These are phyloP conservation scores for Drosophila melanosoma DNA, from an alignment of 2,888 invertebrate genomes.

Conservation along the genomic window DNA sequence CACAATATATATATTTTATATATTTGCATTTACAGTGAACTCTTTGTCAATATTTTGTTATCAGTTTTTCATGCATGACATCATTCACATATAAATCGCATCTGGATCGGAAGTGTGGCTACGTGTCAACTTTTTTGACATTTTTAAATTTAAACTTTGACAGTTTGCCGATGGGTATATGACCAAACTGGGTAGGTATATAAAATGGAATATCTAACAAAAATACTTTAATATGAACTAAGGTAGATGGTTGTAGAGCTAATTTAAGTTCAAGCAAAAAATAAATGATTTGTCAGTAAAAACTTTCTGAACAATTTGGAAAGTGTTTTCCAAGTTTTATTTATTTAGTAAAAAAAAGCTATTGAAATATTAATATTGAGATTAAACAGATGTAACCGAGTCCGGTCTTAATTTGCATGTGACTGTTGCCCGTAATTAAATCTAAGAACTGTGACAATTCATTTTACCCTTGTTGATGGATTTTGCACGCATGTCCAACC, in stretches of 20 bases:
- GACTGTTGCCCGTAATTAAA: slow-evolving; percentile 80
- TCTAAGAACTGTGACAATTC: slow-evolving; percentile 80
- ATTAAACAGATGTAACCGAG: slow-evolving; percentile 14
- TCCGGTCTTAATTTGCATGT: slow-evolving; percentile 68
- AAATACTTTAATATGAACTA: slow-evolving; percentile 18
- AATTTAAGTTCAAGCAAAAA: not conserved
- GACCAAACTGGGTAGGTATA: not conserved
- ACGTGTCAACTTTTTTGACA: slow-evolving; percentile 77
- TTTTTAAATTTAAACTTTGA: slow-evolving; percentile 79
- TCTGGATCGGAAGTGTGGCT: slow-evolving; percentile 38
- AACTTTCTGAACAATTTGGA: not conserved
- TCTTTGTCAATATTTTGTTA: slow-evolving; percentile 68
- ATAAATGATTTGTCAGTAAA: not conserved
- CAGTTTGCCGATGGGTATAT: slow-evolving; percentile 61
- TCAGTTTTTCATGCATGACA: slow-evolving; percentile 80
- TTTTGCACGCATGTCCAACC: slow-evolving; percentile 65
- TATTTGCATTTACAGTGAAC: slow-evolving; percentile 41
- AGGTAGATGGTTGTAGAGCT: not conserved
- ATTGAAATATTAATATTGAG: not conserved
- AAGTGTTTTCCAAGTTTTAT: not conserved
- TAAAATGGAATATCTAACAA: not conserved
- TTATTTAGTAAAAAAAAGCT: not conserved
- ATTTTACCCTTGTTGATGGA: slow-evolving; percentile 44
- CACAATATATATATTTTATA: slow-evolving; percentile 12
- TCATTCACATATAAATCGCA: slow-evolving; percentile 64